phyloP scores from a whole-genome alignment of 2,797 vertebrate genomes.

The Poecilia gillii region DNA sequence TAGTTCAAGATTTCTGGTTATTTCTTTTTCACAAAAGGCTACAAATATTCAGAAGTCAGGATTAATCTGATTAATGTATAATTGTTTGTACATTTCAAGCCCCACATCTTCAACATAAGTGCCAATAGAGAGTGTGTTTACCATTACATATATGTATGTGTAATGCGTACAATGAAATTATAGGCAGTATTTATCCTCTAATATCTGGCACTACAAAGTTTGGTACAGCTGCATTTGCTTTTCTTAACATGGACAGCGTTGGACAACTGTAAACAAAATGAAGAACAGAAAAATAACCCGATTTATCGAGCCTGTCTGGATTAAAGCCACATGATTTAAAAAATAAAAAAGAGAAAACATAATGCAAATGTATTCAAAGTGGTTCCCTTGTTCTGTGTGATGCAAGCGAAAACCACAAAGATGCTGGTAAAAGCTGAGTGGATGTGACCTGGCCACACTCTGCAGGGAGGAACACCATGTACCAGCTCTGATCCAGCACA shows the following conservation, averaged over 20 bases:
- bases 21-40: not conserved
- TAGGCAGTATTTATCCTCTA: not conserved
- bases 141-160: not conserved
- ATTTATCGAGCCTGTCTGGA: conserved; percentile 4
- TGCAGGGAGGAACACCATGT: conserved; percentile 12
- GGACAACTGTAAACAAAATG: not conserved
- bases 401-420: conserved; percentile 28
- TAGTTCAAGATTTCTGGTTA: too few relatives aligned
- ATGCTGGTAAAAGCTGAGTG: conserved; percentile 29
- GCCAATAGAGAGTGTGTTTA: not conserved
- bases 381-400: conserved; percentile 18
- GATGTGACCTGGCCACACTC: conserved; percentile 27
- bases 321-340: conserved; percentile 20
- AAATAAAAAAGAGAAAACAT: conserved; percentile 3
- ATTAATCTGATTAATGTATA: too few relatives aligned
- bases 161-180: not conserved
- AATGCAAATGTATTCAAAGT: conserved; percentile 42
- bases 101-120: not conserved
- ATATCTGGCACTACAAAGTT: not conserved
- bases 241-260: not conserved
- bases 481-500: conserved; percentile 38
- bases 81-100: not conserved
- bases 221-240: not conserved
- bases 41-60: too few relatives aligned
- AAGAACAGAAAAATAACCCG: conserved; percentile 2